phyloP scores from a whole-genome alignment of 2,888 invertebrate genomes.

The Pogonocherus hispidulus region DNA sequence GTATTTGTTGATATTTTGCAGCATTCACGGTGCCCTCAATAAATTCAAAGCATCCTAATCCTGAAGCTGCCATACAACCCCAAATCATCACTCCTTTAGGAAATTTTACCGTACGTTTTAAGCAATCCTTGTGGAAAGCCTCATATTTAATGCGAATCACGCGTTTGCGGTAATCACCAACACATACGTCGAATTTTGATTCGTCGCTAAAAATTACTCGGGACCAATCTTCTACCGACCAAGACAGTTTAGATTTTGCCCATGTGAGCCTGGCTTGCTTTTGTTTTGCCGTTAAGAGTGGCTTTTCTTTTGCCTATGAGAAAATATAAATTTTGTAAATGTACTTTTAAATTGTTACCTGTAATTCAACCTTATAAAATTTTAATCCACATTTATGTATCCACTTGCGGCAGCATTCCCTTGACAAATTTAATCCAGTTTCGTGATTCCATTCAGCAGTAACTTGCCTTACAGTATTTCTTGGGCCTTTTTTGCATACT shows the following conservation, averaged over 20 bases:
- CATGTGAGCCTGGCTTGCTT: neutral
- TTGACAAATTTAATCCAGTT: slow-evolving; percentile 7
- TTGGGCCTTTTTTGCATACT: slow-evolving; percentile 1
- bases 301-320: neutral
- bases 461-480: neutral
- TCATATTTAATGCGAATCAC: no score
- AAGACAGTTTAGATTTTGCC: slow-evolving; percentile 1
- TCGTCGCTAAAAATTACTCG: neutral
- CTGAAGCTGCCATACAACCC: neutral
- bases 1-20: slow-evolving; percentile 27
- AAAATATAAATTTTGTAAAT: neutral
- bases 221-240: slow-evolving; percentile 10
- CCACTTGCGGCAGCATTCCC: slow-evolving; percentile 11
- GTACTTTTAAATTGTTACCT: neutral
- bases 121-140: neutral
- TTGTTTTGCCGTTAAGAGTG: slow-evolving; percentile 3
- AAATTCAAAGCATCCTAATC: neutral
- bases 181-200: no score
- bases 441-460: slow-evolving; percentile 5
- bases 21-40: neutral
- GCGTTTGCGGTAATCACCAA: neutral
- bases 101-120: neutral
- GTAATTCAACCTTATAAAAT: neutral
- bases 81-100: neutral
- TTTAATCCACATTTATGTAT: neutral